phyloP scores from a whole-genome alignment of 2,888 invertebrate genomes.

The Machimus atricapillus region DNA sequence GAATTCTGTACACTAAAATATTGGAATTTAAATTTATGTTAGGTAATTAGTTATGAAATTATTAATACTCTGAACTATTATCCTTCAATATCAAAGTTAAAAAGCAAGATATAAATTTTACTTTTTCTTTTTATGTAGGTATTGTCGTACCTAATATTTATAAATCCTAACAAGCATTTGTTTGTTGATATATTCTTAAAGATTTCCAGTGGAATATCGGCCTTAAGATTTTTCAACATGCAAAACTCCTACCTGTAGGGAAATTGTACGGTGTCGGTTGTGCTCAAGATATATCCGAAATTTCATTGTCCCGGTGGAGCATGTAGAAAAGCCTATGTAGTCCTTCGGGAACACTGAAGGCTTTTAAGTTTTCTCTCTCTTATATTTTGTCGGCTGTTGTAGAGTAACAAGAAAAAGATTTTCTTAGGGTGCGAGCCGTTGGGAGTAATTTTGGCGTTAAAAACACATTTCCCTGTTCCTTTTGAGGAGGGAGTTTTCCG shows the following conservation, averaged over 20 bases:
- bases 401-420: neutral
- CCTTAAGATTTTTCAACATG: neutral
- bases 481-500: neutral
- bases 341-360: neutral
- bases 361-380: neutral
- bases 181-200: neutral
- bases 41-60: no score
- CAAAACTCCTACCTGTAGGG: neutral
- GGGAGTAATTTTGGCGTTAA: neutral
- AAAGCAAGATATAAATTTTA: no score
- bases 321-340: neutral
- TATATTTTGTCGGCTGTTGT: neutral
- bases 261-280: neutral
- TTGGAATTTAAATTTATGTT: no score
- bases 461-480: neutral
- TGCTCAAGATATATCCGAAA: neutral
- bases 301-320: neutral
- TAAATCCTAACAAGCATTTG: neutral
- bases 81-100: no score
- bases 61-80: no score
- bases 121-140: no score
- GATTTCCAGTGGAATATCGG: neutral
- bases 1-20: no score
- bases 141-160: no score
- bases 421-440: neutral